These are phyloP conservation scores for Aradophagus sp. DNA, from an alignment of 1,140 invertebrate species.

Conservation along the genomic window DNA sequence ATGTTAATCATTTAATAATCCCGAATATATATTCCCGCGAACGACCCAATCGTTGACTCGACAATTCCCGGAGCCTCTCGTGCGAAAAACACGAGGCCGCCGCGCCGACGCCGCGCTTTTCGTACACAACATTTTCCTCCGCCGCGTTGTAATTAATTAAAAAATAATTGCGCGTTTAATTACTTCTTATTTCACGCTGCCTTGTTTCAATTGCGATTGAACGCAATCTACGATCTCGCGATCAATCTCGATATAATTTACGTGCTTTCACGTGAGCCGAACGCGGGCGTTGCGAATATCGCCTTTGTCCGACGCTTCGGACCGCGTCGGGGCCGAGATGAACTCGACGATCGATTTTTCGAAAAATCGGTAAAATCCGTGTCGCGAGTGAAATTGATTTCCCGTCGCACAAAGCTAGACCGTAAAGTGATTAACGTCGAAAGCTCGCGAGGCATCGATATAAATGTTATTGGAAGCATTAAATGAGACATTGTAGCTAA, in stretches of 20 bases:
- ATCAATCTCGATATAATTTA: conserved; percentile 47
- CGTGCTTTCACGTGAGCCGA: conserved; percentile 17
- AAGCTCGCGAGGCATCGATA: no score
- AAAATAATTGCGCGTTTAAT: conserved; percentile 35
- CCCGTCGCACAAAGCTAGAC: not conserved
- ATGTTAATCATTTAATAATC: conserved; percentile 53
- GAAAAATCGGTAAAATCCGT: conserved; percentile 5
- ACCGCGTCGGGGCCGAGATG: no score
- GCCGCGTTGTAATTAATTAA: conserved; percentile 20
- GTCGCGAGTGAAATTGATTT: conserved; percentile 20
- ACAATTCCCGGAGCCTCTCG: conserved; percentile 3
- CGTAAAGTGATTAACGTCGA: conserved; percentile 10
- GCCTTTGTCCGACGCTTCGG: no score
- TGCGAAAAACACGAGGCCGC: no score
- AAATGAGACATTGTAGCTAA: conserved; percentile 38
- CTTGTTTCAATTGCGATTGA: conserved; percentile 41
- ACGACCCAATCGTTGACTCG: conserved; percentile 25
- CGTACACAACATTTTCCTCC: no score
- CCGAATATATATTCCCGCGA: conserved; percentile 18
- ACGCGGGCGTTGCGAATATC: not conserved
- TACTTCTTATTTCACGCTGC: conserved; percentile 36
- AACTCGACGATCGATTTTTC: not conserved
- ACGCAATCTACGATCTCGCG: conserved; percentile 28
- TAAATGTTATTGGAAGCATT: conserved; percentile 42
- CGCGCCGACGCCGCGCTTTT: no score